These are phyloP conservation scores for Mobula hypostoma DNA, from an alignment of 2,113 vertebrate species.

Conservation along the genomic window DNA sequence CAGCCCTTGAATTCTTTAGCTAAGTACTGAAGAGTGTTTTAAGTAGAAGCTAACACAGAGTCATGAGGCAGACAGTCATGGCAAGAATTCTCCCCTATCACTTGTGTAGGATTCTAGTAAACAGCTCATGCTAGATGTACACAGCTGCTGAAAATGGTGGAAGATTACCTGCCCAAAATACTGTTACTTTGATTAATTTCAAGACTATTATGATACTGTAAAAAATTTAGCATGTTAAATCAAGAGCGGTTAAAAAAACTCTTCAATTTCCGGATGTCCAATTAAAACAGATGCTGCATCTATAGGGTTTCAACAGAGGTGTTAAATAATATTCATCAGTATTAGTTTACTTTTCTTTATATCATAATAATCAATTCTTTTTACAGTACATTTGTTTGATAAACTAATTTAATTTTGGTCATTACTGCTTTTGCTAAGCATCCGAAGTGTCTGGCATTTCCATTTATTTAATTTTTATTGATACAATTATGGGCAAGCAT, in stretches of 20 bases:
- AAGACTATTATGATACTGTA: neutral
- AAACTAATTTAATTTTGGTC: conserved; percentile 34
- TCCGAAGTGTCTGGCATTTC: conserved; percentile 31
- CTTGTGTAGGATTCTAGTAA: neutral
- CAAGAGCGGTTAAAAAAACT: neutral
- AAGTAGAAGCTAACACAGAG: neutral
- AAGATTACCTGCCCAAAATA: neutral
- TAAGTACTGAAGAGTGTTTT: neutral
- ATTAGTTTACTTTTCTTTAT: conserved; percentile 14
- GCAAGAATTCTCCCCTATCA: neutral
- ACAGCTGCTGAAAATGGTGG: neutral
- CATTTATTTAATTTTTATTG: conserved; percentile 30
- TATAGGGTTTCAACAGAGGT: neutral
- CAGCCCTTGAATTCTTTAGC: neutral
- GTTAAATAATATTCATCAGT: conserved; percentile 28
- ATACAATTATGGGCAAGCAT: conserved; percentile 21
- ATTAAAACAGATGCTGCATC: neutral
- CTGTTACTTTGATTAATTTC: neutral
- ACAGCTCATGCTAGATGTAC: neutral
- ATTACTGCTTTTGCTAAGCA: neutral
- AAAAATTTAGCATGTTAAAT: neutral
- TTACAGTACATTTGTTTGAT: conserved; percentile 30
- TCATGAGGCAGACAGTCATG: neutral
- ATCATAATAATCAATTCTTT: conserved; percentile 28
- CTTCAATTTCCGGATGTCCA: neutral